phyloP scores from a whole-genome alignment of 2,113 vertebrate species.

The Chamaea fasciata region DNA sequence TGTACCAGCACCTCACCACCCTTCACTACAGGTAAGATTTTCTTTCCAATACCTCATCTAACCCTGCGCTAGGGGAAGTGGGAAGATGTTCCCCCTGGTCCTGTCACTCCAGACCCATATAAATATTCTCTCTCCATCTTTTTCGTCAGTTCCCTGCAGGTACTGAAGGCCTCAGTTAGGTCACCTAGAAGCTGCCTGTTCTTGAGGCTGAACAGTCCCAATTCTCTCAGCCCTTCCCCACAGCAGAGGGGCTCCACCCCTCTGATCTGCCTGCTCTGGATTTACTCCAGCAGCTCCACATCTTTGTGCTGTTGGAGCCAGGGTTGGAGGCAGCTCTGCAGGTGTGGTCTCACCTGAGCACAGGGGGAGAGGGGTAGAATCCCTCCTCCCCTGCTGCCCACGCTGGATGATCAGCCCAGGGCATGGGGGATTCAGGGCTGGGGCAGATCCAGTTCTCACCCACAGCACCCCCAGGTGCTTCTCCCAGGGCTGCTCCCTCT shows the following conservation, averaged over 20 bases:
- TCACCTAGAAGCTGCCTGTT: not conserved
- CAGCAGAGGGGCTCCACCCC: not conserved
- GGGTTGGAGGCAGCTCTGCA: not conserved
- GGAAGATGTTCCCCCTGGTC: not conserved
- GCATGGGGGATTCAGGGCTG: not conserved
- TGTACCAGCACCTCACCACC: fast-evolving
- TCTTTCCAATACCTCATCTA: not conserved
- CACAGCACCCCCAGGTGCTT: not conserved
- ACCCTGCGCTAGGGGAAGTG: not conserved
- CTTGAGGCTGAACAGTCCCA: not conserved
- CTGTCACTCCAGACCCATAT: not conserved
- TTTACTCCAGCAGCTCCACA: not conserved
- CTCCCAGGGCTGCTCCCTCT: not conserved
- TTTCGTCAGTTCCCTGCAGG: not conserved
- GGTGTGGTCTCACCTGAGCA: not conserved
- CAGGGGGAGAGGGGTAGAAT: not conserved
- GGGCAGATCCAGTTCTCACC: not conserved
- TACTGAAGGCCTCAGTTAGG: not conserved
- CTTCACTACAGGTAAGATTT: not conserved
- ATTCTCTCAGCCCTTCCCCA: not conserved
- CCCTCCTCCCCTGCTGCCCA: not conserved
- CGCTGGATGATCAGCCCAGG: not conserved
- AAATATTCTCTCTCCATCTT: too few species aligned
- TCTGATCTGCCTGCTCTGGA: not conserved
- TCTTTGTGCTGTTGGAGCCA: not conserved